These are phyloP conservation scores for Pachypanchax playfairii DNA, from an alignment of 2,113 vertebrate genomes.

Conservation along the genomic window DNA sequence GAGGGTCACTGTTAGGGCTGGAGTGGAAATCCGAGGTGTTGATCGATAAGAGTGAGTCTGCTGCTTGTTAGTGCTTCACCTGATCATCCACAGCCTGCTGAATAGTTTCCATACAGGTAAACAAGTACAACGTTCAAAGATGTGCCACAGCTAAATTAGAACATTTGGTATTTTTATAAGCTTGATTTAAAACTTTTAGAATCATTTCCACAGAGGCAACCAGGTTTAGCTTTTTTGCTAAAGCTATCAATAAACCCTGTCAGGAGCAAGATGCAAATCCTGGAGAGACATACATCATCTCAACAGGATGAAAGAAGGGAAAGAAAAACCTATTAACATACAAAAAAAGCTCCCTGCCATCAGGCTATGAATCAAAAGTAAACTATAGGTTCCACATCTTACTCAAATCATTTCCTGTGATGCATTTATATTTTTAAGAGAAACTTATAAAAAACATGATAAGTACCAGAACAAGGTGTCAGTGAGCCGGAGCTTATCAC, in stretches of 20 bases:
- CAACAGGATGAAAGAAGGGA: conserved; percentile 21
- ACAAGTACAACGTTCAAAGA: background rate
- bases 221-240: conserved; percentile 14
- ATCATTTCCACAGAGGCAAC: conserved; percentile 20
- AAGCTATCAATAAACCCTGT: conserved; percentile 45
- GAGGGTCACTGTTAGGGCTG: conserved; percentile 28
- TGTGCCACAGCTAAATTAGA: conserved; percentile 3
- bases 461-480: too few species aligned
- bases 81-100: conserved; percentile 1
- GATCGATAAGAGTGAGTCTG: conserved; percentile 44
- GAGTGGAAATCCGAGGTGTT: conserved; percentile 44
- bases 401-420: background rate
- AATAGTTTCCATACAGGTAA: conserved; percentile 9
- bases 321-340: conserved; percentile 12
- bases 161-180: conserved; percentile 23
- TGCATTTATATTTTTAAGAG: background rate
- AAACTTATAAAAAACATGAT: background rate
- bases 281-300: conserved; percentile 39
- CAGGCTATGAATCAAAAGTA: conserved; percentile 25
- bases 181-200: conserved; percentile 5
- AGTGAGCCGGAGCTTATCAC: too few species aligned
- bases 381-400: conserved; percentile 4
- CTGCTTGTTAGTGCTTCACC: conserved; percentile 30
- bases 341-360: conserved; percentile 5
- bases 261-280: conserved; percentile 41